These are phyloP conservation scores for Cervus canadensis DNA, from an alignment of 2,113 vertebrate species.

Conservation along the genomic window DNA sequence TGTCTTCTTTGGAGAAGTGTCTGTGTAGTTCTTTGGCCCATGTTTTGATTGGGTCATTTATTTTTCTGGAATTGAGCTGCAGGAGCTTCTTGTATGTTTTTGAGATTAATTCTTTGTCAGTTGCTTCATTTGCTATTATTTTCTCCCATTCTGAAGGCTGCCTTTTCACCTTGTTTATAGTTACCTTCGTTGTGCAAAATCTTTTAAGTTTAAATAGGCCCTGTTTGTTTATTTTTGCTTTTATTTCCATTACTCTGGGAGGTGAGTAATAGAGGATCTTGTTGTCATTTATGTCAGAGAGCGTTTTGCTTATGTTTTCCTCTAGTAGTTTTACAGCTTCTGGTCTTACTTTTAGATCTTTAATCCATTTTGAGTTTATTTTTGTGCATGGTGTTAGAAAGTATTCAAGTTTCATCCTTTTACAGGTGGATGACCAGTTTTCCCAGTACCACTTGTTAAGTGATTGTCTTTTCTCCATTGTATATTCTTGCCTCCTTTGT, in stretches of 20 bases:
- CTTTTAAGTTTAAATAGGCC: background rate
- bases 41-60: background rate
- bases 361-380: background rate
- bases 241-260: background rate
- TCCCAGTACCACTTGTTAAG: background rate
- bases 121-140: background rate
- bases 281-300: background rate
- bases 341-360: background rate
- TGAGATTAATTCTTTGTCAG: background rate
- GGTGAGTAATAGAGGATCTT: background rate
- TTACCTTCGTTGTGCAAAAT: background rate
- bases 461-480: background rate
- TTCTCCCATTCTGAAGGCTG: background rate
- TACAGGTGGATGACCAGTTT: background rate
- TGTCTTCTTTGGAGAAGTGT: background rate
- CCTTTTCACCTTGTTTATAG: background rate
- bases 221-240: background rate
- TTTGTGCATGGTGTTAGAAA: background rate
- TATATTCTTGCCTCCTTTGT: background rate
- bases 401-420: background rate
- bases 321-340: background rate
- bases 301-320: background rate
- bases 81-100: background rate
- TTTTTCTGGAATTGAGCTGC: background rate
- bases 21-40: background rate